Percentiles rank a stretch among this genome's conserved stretches.
Conservation (phyloP, 2,888 invertebrate genomes). For the Stomorhina lunata region DNA sequence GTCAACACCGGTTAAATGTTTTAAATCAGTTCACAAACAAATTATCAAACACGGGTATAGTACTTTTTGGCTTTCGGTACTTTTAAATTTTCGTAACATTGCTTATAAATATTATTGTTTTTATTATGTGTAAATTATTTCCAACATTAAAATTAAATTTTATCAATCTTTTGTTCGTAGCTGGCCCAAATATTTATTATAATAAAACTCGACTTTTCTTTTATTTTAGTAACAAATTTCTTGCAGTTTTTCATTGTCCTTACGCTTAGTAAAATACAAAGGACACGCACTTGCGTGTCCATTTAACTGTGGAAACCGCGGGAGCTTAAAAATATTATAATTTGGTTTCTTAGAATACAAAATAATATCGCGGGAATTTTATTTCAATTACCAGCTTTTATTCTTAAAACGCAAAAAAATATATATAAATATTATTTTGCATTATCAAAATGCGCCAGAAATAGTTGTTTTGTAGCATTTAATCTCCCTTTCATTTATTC, state of each 20-base stretch:
- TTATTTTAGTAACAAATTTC: background rate
- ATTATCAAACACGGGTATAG: too few relatives aligned
- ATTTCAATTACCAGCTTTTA: conserved; percentile 46
- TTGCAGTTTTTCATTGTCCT: background rate
- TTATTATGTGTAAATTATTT: too few relatives aligned
- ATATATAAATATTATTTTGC: conserved; percentile 18
- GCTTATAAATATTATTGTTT: too few relatives aligned
- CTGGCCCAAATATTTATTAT: too few relatives aligned
- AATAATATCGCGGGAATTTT: conserved; percentile 51
- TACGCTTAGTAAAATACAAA: background rate
- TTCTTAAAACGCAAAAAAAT: conserved; percentile 4
- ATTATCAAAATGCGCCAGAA: background rate
- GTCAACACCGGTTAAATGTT: too few relatives aligned
- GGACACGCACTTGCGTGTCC: too few relatives aligned
- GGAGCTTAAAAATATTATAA: background rate
- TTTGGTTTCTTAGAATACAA: conserved; percentile 3
- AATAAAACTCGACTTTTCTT: background rate
- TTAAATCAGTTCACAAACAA: too few relatives aligned
- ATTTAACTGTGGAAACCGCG: background rate
- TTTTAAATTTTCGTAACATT: too few relatives aligned
- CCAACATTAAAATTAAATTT: too few relatives aligned
- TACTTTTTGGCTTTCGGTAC: too few relatives aligned
- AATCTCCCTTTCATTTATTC: background rate
- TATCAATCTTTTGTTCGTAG: too few relatives aligned
- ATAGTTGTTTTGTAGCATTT: background rate